A percentile compares a stretch with the other conserved stretches of the same genome.
Conservation (phyloP, 2,113 vertebrate genomes). For the Micromys minutus region DNA sequence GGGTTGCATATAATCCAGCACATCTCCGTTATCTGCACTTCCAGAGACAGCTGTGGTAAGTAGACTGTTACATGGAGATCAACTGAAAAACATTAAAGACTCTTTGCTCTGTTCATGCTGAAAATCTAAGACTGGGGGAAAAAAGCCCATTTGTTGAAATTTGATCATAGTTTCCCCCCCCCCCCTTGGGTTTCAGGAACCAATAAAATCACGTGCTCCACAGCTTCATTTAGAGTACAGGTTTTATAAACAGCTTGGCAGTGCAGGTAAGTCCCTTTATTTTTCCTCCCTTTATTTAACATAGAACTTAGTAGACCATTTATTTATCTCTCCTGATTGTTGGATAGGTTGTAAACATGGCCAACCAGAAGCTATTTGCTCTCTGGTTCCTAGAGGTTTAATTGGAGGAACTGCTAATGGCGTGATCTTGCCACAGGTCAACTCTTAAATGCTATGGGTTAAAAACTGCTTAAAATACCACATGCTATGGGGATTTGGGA, state of each 20-base stretch:
- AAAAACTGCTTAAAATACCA: not conserved
- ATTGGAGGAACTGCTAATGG: not conserved
- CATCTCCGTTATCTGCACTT: slow-evolving; percentile 23
- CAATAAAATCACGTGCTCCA: slow-evolving; percentile 97
- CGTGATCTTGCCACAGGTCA: not conserved
- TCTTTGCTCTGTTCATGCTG: slow-evolving; percentile 35
- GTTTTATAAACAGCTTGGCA: slow-evolving; percentile 98
- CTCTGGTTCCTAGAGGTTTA: not conserved
- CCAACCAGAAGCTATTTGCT: not conserved
- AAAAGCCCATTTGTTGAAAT: slow-evolving; percentile 43
- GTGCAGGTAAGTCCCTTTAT: slow-evolving; percentile 88
- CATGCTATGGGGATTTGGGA: not conserved
- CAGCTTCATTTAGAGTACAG: slow-evolving; percentile 98
- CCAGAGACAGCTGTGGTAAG: slow-evolving; percentile 39
- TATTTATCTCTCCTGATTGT: not conserved
- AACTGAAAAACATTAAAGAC: slow-evolving; percentile 29
- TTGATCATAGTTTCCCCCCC: slow-evolving; percentile 65
- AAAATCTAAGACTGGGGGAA: slow-evolving; percentile 50
- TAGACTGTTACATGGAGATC: slow-evolving; percentile 1
- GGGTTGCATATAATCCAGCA: not conserved
- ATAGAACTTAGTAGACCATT: not conserved
- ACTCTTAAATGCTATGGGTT: not conserved
- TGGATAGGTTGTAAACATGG: slow-evolving; percentile 1
- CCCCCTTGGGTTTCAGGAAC: slow-evolving; percentile 89
- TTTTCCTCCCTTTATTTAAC: slow-evolving; percentile 20